These are phyloP conservation scores for Betta splendens DNA, from an alignment of 2,797 vertebrate genomes.

Conservation along the genomic window DNA sequence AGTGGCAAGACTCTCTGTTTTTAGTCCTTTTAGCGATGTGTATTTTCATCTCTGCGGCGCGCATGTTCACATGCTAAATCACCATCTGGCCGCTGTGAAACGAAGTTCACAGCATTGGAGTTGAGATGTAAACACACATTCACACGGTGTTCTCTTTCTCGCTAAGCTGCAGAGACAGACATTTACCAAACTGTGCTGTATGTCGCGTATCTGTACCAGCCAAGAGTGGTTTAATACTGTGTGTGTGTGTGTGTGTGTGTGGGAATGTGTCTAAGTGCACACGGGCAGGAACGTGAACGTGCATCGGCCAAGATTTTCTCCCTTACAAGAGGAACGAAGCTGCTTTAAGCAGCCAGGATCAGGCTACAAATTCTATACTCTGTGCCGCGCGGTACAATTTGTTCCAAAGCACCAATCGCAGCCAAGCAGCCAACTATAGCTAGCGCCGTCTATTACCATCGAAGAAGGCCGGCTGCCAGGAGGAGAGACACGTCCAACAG, in stretches of 20 bases:
- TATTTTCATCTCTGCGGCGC: slow-evolving; percentile 69
- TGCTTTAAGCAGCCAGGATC: slow-evolving; percentile 66
- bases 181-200: slow-evolving; percentile 79
- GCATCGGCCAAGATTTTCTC: slow-evolving; percentile 64
- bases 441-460: slow-evolving; percentile 65
- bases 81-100: slow-evolving; percentile 79
- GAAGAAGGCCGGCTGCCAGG: slow-evolving; percentile 68
- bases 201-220: slow-evolving; percentile 74
- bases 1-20: slow-evolving; percentile 54
- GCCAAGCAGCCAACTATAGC: slow-evolving; percentile 69
- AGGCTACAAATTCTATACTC: slow-evolving; percentile 66
- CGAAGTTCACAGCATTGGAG: slow-evolving; percentile 76
- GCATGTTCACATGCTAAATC: slow-evolving; percentile 74
- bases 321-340: slow-evolving; percentile 55
- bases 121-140: slow-evolving; percentile 80
- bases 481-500: slow-evolving; percentile 69
- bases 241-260: slow-evolving; percentile 40
- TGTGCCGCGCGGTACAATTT: slow-evolving; percentile 66
- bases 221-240: slow-evolving; percentile 66
- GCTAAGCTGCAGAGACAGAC: slow-evolving; percentile 76
- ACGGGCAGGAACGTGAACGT: slow-evolving; percentile 34
- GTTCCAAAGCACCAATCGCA: slow-evolving; percentile 75
- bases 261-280: slow-evolving; percentile 47
- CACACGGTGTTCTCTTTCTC: slow-evolving; percentile 76
- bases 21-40: slow-evolving; percentile 58